phyloP scores from a whole-genome alignment of 2,113 vertebrate genomes.

The Notechis scutatus region DNA sequence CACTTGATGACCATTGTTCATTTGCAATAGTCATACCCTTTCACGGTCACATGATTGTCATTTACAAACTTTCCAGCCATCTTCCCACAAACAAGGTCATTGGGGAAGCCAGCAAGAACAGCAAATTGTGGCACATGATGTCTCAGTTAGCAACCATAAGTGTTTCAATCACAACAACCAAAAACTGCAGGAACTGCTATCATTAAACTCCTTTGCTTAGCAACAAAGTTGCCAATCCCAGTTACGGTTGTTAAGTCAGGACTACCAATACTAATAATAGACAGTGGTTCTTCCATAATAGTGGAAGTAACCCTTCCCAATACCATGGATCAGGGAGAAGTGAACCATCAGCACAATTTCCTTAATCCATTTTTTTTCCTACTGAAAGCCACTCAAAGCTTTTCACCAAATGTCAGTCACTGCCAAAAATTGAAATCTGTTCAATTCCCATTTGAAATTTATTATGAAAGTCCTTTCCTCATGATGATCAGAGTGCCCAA shows the following conservation, averaged over 20 bases:
- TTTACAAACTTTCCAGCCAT: not conserved
- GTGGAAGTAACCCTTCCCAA: not conserved
- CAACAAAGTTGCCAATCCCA: not conserved
- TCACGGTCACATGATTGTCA: not conserved
- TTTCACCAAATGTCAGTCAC: not conserved
- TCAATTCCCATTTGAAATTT: not conserved
- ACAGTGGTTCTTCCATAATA: not conserved
- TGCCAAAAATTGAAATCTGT: not conserved
- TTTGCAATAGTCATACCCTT: not conserved
- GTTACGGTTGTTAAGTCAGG: not conserved
- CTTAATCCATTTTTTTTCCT: not conserved
- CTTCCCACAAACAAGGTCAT: not conserved
- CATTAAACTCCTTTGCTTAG: not conserved
- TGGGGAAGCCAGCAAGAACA: not conserved
- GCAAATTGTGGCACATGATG: not conserved
- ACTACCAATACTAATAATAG: not conserved
- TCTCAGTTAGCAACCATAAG: not conserved
- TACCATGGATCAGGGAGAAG: not conserved
- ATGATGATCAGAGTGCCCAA: not conserved
- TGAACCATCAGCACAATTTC: not conserved
- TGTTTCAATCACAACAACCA: not conserved
- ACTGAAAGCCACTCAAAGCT: not conserved
- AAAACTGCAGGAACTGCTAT: not conserved
- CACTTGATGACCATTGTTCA: not conserved
- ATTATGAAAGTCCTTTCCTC: not conserved